Evolutionary conservation across 2,888 invertebrate species (phyloP), one percentile per base, ranked within the genome.

Genomic region (Flexamia atlantica): DNA sequence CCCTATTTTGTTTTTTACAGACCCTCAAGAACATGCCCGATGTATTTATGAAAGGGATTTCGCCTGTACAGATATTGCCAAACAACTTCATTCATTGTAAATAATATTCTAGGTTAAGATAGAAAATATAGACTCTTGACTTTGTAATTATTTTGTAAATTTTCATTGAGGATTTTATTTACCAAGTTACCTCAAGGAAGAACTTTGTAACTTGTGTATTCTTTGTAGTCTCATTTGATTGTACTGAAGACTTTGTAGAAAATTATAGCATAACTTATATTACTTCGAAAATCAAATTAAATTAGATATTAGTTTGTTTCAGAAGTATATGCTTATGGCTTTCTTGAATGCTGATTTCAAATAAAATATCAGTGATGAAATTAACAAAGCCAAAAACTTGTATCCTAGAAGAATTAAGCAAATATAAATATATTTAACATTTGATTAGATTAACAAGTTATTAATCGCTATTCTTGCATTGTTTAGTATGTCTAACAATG

Each of bases 61-160:
- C 76, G 9, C 42, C 28, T 76, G 76, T 76, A 76, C 76, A 76
- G 76, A 17, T 40, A 23, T 7, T n/a, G 50, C 76, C 76, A 76
- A 46, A 46, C 76, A 76, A 76, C 76, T 76, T 14, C 25, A 46
- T 76, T 50, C 50, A 46, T 50, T 46, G 50, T 76, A 46, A 46
- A 76, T 76, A 76, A 46, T 46, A 76, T 17, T 46, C n/a, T 76
- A 46, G 30, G 23, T 46, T 76, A 46, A 76, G 76, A 17, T 76
- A 76, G 76, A 28, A 40, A 23, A 76, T 76, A 76, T 28, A 28
- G 40, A 46, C 50, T 28, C 36, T 50, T 36, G 20, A 46, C n/a
- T 76, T 46, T 76, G 42, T 76, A 76, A 50, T 76, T 76, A 76
- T 76, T 76, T 76, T 76, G 50, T 46, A 76, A 46, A 46, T 76